Evolutionary conservation across 2,113 vertebrate genomes (phyloP), one percentile per base, ranked within the genome.

Genomic region (Xiphophorus couchianus): DNA sequence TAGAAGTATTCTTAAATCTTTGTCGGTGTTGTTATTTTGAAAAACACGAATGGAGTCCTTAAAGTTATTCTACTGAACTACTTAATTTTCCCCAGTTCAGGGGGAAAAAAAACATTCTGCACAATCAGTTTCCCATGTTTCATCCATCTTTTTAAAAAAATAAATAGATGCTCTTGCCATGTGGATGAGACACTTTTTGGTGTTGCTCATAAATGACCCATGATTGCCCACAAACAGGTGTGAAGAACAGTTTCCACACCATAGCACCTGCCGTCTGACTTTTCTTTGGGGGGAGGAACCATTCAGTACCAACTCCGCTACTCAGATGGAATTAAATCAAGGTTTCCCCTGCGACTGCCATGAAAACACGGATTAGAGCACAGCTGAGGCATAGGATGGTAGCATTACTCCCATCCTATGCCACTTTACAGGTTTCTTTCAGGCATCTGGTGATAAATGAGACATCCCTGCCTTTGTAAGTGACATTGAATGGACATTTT

Each of bases 281-380:
- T 68, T 22, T 60, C 39, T 14, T 66, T 13, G 10, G 42, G 39
- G 17, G 44, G 51, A 25, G 39, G 48, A 54, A 42, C 9, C 29
- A 25, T 22, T 66, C 37, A 14, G 27, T 72, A 60, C 71, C 69
- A 27, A 74, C 39, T 62, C 74, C 8, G 39, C 42, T 19, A n/a
- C 29, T 54, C 69, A 66, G 42, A 70, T 33, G 31, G 1, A 74
- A 67, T 80, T 64, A 31, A 62, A 51, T 29, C 28, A 74, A 61
- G 29, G 12, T 42, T 67, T 66, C 17, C 25, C 4, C 44, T 65
- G 7, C 3, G 30, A 19, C 31, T 22, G 28, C 22, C 58, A 19
- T 39, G 19, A 61, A 79, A 66, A 35, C 22, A 25, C 2, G 19
- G 42, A 81, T 71, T 31, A 78, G 17, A 71, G 54, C 17, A 19